A percentile compares a stretch with the other conserved stretches of the same genome.
These are phyloP conservation scores for Decapterus maruadsi DNA, from an alignment of 2,797 vertebrate genomes.

Conservation along the genomic window DNA sequence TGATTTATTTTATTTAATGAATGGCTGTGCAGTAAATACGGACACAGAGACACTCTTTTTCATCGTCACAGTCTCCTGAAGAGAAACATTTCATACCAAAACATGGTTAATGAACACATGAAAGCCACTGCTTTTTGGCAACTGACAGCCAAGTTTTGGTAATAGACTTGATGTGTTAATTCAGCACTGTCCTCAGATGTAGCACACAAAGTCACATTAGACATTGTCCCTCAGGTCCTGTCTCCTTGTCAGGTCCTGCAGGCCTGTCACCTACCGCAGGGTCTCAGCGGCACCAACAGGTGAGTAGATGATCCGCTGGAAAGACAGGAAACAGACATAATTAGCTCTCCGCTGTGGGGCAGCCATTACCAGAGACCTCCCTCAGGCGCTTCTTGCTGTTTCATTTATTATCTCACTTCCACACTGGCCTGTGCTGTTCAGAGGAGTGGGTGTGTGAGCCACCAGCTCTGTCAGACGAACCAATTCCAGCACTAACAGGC, in stretches of 20 bases:
- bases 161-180: slow-evolving; percentile 12
- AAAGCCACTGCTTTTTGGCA: too few species aligned
- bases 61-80: slow-evolving; percentile 39
- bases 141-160: too few species aligned
- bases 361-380: slow-evolving; percentile 65
- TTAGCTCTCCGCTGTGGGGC: slow-evolving; percentile 56
- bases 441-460: slow-evolving; percentile 41
- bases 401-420: slow-evolving; percentile 65
- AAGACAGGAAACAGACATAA: slow-evolving; percentile 68
- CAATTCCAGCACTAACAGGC: slow-evolving; percentile 52
- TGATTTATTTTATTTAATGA: slow-evolving; percentile 46
- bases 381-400: slow-evolving; percentile 62
- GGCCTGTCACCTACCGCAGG: slow-evolving; percentile 27
- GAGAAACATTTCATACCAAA: slow-evolving; percentile 31
- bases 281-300: slow-evolving; percentile 47
- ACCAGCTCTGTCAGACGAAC: slow-evolving; percentile 56
- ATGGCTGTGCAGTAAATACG: slow-evolving; percentile 42
- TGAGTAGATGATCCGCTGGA: slow-evolving; percentile 60
- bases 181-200: slow-evolving; percentile 22
- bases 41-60: slow-evolving; percentile 37
- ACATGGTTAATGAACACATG: slow-evolving; percentile 34
- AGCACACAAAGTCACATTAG: slow-evolving; percentile 21
- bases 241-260: slow-evolving; percentile 27
- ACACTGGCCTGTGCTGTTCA: slow-evolving; percentile 42
- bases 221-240: not conserved